Conservation (phyloP, 2,888 invertebrate genomes). For the Sesamia inferens region DNA sequence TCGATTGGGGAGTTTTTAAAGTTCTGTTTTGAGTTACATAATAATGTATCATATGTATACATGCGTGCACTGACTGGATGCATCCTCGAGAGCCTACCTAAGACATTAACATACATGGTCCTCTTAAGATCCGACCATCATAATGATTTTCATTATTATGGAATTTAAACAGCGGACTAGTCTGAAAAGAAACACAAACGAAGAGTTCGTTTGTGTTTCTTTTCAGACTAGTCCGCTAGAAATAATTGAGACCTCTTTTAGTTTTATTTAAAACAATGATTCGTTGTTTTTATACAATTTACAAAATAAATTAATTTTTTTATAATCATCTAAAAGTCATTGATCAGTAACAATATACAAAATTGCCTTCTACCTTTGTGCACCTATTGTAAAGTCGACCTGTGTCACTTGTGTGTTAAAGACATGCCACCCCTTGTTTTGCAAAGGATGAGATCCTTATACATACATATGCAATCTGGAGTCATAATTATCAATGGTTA, state of each 20-base stretch:
- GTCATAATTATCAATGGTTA: conserved; percentile 20
- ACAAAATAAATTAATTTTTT: neutral
- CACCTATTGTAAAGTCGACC: conserved; percentile 5
- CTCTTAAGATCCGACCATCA: neutral
- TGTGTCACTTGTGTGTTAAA: neutral
- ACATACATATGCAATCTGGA: conserved; percentile 18
- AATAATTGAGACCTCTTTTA: neutral
- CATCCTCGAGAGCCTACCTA: neutral
- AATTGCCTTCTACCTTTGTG: neutral
- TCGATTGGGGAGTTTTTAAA: neutral
- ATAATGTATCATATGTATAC: neutral
- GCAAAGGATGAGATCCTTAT: neutral
- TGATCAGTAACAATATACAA: neutral
- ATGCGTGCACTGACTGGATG: neutral
- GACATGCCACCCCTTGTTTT: neutral
- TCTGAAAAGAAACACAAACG: too few species aligned
- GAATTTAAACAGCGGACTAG: neutral
- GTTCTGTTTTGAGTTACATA: neutral
- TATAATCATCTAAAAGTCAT: neutral
- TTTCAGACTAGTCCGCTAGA: neutral
- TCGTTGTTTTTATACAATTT: neutral
- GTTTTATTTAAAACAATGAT: neutral
- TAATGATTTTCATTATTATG: neutral
- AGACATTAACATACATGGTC: neutral
- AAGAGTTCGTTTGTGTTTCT: neutral